Percentiles rank a stretch among this genome's conserved stretches.
Conservation (phyloP, 2,797 vertebrate species). For the Lithobates pipiens region DNA sequence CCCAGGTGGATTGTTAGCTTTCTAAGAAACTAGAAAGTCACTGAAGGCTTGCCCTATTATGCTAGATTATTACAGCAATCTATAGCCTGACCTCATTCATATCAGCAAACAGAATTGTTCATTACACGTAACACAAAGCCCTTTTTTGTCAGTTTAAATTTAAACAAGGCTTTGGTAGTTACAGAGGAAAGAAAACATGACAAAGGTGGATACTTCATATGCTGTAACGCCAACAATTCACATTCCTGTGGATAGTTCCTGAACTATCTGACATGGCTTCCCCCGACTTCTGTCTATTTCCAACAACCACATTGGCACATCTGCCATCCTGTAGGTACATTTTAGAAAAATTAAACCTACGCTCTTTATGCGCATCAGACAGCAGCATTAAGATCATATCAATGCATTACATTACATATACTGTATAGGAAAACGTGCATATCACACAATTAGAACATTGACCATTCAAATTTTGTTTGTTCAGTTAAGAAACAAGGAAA, state of each 20-base stretch:
- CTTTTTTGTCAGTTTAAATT: constrained; percentile 36
- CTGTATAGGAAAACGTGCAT: too few species aligned
- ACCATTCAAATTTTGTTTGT: too few species aligned
- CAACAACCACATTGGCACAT: constrained; percentile 12
- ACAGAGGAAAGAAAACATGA: constrained; percentile 28
- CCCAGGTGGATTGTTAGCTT: constrained; percentile 53
- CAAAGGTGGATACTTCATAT: constrained; percentile 2
- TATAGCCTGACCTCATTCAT: background rate
- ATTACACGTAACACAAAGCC: constrained; percentile 21
- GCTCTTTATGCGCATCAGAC: background rate
- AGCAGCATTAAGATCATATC: background rate
- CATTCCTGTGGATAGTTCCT: background rate
- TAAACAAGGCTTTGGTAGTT: constrained; percentile 30
- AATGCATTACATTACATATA: too few species aligned
- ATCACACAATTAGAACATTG: too few species aligned
- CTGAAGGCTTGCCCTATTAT: constrained; percentile 31
- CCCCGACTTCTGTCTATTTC: constrained; percentile 27
- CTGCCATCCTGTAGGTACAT: background rate
- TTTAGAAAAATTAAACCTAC: background rate
- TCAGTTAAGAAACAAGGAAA: too few species aligned
- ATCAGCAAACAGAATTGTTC: constrained; percentile 38
- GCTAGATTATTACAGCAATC: constrained; percentile 11
- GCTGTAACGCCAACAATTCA: background rate
- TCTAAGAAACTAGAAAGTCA: constrained; percentile 39
- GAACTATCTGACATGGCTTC: background rate